Evolutionary conservation across 2,797 vertebrate genomes (phyloP), one percentile per base, ranked within the genome.

Genomic region (Anguilla pacifica): DNA sequence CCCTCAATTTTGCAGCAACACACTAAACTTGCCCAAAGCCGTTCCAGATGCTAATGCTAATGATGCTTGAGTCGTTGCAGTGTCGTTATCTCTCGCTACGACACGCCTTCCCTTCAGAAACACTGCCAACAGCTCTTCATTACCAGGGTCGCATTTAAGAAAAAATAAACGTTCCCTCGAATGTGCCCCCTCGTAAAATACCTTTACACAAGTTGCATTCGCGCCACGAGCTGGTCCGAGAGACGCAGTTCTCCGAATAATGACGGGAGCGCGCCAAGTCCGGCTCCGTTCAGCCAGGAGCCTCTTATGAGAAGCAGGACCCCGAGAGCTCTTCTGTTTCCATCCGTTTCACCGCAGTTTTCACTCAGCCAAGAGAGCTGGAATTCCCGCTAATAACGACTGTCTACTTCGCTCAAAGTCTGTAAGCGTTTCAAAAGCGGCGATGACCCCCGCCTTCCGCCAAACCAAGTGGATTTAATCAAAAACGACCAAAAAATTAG

Each of bases 101-200:
- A 49, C 49, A 87, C 86, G 83, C 86, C 89, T 89, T 89, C 87
- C 90, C 89, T 79, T 93, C 86, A 92, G 84, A 94, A 93, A 92
- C 15, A 31, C 86, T 92, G 92, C 88, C 90, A 93, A 92, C 89
- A 91, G 91, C 90, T 94, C 94, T 94, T 91, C 90, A 91, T 91
- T 89, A 93, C 11, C 61, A 74, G 46, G 83, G 86, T 89, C 91
- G 84, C 86, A 90, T 87, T 88, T 90, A 88, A 88, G 89, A 88
- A 91, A 91, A 87, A 55, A 72, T 35, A 15, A 61, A 6, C 43
- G 51, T 51, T 85, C 90, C 88, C 91, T 89, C 86, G 88, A 90
- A 90, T 91, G 89, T 91, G 89, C 85, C 81, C 89, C 84, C 94
- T 93, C 90, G 88, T 93, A 93, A 95, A 95, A 94, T 92, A 94